phyloP scores from a whole-genome alignment of 2,113 vertebrate genomes.

The Dasyornis broadbenti region DNA sequence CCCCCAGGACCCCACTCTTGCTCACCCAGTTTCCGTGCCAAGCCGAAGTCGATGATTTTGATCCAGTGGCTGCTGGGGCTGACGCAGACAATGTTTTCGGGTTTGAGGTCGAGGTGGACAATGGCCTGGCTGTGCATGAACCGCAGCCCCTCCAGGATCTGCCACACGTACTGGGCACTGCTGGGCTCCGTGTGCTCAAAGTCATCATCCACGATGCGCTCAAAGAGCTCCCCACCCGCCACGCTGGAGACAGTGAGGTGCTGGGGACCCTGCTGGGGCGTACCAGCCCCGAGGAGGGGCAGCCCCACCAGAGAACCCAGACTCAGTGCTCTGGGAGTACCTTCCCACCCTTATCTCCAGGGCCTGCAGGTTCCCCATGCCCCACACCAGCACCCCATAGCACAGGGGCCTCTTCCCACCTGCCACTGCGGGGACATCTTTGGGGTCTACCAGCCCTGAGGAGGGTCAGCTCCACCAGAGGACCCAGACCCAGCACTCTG shows the following conservation, averaged over 20 bases:
- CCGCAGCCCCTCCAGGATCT: slow-evolving; percentile 83
- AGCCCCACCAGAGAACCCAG: not conserved
- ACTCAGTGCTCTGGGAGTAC: not conserved
- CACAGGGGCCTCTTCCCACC: not conserved
- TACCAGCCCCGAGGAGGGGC: rapidly evolving
- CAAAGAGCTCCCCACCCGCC: slow-evolving; percentile 84
- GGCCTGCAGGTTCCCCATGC: not conserved
- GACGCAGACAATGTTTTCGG: slow-evolving; percentile 86
- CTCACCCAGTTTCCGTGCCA: slow-evolving; percentile 82
- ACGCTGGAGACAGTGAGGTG: slow-evolving; percentile 56
- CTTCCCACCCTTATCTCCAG: not conserved
- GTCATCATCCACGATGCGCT: slow-evolving; percentile 79
- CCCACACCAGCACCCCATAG: not conserved
- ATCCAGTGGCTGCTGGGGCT: slow-evolving; percentile 69
- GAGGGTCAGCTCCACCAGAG: too few relatives aligned
- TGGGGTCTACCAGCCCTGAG: not conserved
- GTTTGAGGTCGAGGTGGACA: slow-evolving; percentile 86
- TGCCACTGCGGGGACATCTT: rapidly evolving
- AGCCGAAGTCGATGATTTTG: slow-evolving; percentile 87
- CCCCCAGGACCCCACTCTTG: not conserved
- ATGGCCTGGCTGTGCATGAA: slow-evolving; percentile 81
- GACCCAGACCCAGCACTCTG: rapidly evolving
- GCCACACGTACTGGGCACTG: slow-evolving; percentile 79
- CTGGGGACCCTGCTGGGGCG: not conserved
- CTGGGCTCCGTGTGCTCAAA: slow-evolving; percentile 86